Conservation (phyloP, 35 echinoderm and acorn worm species). For the Ophioderma brevispina region DNA sequence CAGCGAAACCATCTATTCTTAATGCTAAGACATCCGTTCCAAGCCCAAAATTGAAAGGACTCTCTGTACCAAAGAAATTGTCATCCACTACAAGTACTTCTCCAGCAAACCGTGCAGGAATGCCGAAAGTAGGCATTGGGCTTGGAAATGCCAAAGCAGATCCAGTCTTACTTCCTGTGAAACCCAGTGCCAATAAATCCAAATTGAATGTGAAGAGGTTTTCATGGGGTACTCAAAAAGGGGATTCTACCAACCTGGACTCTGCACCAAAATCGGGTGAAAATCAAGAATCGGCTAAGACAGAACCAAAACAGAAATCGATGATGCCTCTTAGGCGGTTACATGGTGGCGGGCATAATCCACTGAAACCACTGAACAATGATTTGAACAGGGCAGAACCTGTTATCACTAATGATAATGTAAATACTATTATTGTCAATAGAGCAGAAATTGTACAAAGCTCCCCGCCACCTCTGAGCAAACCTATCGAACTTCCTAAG, state of each 20-base stretch:
- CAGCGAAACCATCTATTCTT: conserved; percentile 52
- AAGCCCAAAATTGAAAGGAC: conserved; percentile 61
- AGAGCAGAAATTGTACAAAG: background rate
- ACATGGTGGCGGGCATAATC: background rate
- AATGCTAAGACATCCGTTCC: conserved; percentile 17
- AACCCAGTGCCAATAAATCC: conserved; percentile 1
- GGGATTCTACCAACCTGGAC: background rate
- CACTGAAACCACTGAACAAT: background rate
- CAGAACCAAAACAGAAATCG: background rate
- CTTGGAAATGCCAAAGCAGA: conserved; percentile 35
- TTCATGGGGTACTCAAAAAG: conserved; percentile 49
- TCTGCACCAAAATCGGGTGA: background rate
- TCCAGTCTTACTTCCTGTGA: conserved; percentile 36
- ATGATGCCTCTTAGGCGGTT: background rate
- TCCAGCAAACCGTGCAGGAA: background rate
- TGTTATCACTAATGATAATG: background rate
- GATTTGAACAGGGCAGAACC: background rate
- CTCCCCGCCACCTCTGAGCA: background rate
- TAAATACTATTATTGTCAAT: background rate
- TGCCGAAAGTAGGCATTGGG: conserved; percentile 45
- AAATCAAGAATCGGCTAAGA: background rate
- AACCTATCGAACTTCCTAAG: background rate
- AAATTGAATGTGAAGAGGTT: conserved; percentile 59
- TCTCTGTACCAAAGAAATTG: conserved; percentile 87
- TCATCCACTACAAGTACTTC: conserved; percentile 24